A percentile compares a stretch with the other conserved stretches of the same genome.
Conservation (phyloP, 2,888 invertebrate genomes). For the Phortica okadai region DNA sequence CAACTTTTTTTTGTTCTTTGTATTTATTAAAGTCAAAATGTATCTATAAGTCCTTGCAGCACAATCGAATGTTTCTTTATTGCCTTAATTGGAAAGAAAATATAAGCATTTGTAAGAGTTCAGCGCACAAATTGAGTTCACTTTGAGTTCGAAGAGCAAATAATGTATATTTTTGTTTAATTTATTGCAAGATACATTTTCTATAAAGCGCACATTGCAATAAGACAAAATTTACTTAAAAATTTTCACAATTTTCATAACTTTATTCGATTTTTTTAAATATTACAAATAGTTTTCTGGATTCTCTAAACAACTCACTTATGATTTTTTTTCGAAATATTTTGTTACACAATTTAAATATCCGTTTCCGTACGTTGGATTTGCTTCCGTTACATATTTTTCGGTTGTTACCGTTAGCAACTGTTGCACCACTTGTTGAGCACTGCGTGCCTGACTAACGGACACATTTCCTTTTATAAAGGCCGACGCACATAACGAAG, state of each 20-base stretch:
- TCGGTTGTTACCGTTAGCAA: constrained; percentile 46
- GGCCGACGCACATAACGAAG: constrained; percentile 37
- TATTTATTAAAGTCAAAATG: background rate
- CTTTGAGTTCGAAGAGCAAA: background rate
- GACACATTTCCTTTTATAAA: constrained; percentile 72
- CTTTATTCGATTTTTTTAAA: background rate
- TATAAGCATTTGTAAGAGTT: constrained; percentile 65
- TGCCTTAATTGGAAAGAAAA: background rate
- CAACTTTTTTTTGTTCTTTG: background rate
- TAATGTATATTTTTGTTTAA: background rate
- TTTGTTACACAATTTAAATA: constrained; percentile 10
- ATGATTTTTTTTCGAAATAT: constrained; percentile 7
- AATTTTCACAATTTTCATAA: too few species aligned
- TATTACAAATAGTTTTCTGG: background rate
- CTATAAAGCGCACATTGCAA: background rate
- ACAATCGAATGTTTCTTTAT: background rate
- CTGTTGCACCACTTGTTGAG: constrained; percentile 76
- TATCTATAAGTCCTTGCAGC: background rate
- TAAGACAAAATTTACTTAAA: background rate
- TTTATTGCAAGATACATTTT: constrained; percentile 1
- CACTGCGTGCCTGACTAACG: constrained; percentile 71
- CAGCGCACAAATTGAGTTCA: constrained; percentile 27
- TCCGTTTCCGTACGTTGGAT: constrained; percentile 4
- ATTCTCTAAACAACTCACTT: constrained; percentile 8
- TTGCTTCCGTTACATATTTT: background rate